These are phyloP conservation scores for Ariopsis seemanni DNA, from an alignment of 2,113 vertebrate genomes.

Conservation along the genomic window DNA sequence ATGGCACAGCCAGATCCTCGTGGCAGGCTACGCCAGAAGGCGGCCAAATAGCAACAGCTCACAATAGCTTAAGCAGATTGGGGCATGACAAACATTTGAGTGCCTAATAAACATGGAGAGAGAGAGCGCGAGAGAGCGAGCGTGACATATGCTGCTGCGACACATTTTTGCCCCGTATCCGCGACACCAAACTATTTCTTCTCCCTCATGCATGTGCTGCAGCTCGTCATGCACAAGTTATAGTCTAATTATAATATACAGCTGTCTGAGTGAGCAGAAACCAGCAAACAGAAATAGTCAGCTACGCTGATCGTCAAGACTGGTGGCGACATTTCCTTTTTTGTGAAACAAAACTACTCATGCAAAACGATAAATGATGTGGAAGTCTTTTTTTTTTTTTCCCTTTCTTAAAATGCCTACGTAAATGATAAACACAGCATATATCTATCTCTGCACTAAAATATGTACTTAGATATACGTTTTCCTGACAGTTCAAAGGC, in stretches of 20 bases:
- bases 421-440: not conserved
- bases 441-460: not conserved
- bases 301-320: too few relatives aligned
- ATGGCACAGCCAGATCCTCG: slow-evolving; percentile 10
- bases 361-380: not conserved
- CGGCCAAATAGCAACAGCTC: slow-evolving; percentile 1
- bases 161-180: not conserved
- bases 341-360: not conserved
- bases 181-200: slow-evolving; percentile 26
- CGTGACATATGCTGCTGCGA: not conserved
- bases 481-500: not conserved
- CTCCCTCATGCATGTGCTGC: not conserved
- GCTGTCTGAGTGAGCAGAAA: not conserved
- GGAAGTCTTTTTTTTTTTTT: not conserved
- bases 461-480: not conserved
- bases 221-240: not conserved
- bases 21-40: not conserved
- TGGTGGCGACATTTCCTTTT: not conserved
- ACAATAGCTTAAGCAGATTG: slow-evolving; percentile 32
- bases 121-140: too few relatives aligned
- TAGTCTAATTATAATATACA: slow-evolving; percentile 13
- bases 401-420: not conserved
- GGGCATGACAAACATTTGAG: slow-evolving; percentile 25
- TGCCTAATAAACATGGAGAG: slow-evolving; percentile 11
- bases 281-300: not conserved